phyloP scores from a whole-genome alignment of 2,113 vertebrate genomes.

The Gobiocypris rarus region DNA sequence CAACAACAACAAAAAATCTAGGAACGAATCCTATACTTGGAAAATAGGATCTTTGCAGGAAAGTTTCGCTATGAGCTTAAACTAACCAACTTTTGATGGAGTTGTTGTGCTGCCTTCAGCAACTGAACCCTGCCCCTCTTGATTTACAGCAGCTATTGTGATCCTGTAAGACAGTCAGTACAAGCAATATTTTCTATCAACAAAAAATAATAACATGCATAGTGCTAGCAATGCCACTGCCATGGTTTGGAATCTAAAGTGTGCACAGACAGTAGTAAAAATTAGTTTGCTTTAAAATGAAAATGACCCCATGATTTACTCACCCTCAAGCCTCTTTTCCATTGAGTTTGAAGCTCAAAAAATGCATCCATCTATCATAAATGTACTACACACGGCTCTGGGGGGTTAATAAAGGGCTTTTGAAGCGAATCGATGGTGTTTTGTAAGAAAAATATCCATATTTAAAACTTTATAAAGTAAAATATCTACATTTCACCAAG shows the following conservation, averaged over 20 bases:
- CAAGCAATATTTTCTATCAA: not conserved
- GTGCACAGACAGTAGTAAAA: too few species aligned
- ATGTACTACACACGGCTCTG: too few species aligned
- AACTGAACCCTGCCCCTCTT: slow-evolving; percentile 72
- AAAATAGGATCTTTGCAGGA: not conserved
- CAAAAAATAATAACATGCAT: not conserved
- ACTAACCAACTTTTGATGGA: slow-evolving; percentile 66
- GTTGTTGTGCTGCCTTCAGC: slow-evolving; percentile 74
- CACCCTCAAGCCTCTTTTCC: too few species aligned
- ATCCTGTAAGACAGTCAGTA: slow-evolving; percentile 64
- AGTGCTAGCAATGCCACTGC: not conserved
- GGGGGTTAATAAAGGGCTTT: too few species aligned
- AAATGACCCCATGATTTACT: too few species aligned
- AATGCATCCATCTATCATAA: too few species aligned
- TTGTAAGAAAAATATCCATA: too few species aligned
- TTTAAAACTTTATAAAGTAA: too few species aligned
- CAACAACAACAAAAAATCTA: not conserved
- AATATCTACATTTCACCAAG: too few species aligned
- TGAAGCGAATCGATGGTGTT: too few species aligned
- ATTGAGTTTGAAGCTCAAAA: too few species aligned
- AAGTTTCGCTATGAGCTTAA: not conserved
- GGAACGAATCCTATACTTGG: not conserved
- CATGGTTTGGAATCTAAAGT: not conserved
- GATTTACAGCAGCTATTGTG: slow-evolving; percentile 77
- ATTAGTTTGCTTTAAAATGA: too few species aligned